Evolutionary conservation across 2,888 invertebrate genomes (phyloP).

Genomic region (Phalera bucephala): DNA sequence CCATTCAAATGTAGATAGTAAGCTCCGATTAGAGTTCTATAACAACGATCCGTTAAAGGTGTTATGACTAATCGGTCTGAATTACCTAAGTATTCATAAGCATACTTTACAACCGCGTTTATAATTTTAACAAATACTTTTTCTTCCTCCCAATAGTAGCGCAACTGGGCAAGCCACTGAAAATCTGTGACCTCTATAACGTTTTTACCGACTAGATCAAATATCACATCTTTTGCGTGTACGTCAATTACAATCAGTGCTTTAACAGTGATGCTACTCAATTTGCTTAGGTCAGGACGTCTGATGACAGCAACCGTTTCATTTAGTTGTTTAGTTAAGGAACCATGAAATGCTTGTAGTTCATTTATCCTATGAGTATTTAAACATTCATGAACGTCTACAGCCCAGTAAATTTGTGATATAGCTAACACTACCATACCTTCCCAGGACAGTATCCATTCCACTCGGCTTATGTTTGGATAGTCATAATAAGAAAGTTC

Average conservation of each 20-base stretch:
- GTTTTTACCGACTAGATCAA: constrained; percentile 84
- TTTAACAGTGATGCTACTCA: constrained; percentile 89
- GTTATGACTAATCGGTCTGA: constrained; percentile 89
- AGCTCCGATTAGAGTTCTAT: constrained; percentile 92
- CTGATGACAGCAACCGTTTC: constrained; percentile 89
- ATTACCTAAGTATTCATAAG: constrained; percentile 94
- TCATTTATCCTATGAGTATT: constrained; percentile 80
- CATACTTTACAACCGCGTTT: constrained; percentile 90
- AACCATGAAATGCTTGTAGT: constrained; percentile 80
- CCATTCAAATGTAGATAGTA: constrained; percentile 93
- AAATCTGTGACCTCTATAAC: constrained; percentile 90
- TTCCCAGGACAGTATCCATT: constrained; percentile 91
- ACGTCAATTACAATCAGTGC: constrained; percentile 93
- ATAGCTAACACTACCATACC: constrained; percentile 92
- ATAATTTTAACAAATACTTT: constrained; percentile 88
- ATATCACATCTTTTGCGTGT: constrained; percentile 92
- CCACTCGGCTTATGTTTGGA: constrained; percentile 77
- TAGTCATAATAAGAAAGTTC: constrained; percentile 86
- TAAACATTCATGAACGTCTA: constrained; percentile 88
- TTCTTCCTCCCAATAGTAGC: constrained; percentile 91
- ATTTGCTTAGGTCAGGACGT: constrained; percentile 86
- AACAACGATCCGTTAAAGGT: constrained; percentile 90
- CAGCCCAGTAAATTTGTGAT: constrained; percentile 93
- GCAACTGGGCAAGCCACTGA: constrained; percentile 92
- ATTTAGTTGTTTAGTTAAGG: constrained; percentile 85